Conservation (phyloP, 2,113 vertebrate species). For the Chauna torquata region DNA sequence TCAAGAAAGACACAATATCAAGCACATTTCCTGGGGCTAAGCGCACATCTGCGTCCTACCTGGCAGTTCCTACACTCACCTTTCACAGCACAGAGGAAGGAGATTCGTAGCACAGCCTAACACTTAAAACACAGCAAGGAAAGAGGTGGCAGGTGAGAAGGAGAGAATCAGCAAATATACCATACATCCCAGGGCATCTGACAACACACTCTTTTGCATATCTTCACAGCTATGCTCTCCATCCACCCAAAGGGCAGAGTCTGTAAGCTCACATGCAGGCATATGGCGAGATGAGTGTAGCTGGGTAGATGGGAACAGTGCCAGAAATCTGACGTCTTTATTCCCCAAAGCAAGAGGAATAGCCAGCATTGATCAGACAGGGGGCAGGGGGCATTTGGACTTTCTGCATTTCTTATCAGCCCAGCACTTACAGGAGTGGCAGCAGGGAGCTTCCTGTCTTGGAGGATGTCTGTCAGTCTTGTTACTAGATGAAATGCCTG, state of each 20-base stretch:
- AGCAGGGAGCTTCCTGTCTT: background rate
- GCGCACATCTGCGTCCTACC: background rate
- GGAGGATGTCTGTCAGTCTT: background rate
- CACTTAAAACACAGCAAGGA: background rate
- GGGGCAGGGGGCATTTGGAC: background rate
- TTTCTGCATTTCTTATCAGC: background rate
- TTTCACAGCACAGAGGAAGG: background rate
- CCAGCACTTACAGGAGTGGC: background rate
- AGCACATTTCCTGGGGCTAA: background rate
- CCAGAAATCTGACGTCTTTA: background rate
- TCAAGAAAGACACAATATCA: background rate
- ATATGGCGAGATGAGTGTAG: background rate
- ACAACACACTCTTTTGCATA: accelerated
- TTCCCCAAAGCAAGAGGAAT: background rate
- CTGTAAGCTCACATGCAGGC: background rate
- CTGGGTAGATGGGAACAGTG: background rate
- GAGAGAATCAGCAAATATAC: background rate
- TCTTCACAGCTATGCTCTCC: background rate
- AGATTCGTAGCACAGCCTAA: background rate
- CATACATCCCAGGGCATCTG: background rate
- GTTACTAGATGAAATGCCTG: background rate
- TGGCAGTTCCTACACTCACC: background rate
- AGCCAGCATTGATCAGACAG: background rate
- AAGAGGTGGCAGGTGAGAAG: background rate
- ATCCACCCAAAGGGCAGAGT: background rate